phyloP scores from a whole-genome alignment of 2,113 vertebrate species.

The Eupsittula cactorum region DNA sequence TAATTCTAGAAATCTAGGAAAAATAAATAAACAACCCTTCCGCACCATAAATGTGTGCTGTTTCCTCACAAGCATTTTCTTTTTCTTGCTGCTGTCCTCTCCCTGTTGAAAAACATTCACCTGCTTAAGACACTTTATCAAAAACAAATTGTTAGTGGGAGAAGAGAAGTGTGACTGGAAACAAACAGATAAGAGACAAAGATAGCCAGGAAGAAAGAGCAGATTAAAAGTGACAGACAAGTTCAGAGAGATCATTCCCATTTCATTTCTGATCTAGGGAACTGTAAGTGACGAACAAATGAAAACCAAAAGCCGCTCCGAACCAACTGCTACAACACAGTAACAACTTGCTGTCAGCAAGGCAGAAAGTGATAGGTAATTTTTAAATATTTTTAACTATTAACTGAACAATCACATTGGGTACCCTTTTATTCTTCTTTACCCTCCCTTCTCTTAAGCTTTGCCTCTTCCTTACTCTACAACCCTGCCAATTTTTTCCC shows the following conservation, averaged over 20 bases:
- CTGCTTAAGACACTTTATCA: conserved; percentile 13
- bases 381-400: neutral
- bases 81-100: neutral
- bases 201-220: neutral
- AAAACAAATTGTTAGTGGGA: neutral
- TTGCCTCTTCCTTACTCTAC: neutral
- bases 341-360: neutral
- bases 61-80: neutral
- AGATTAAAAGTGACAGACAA: conserved; percentile 2
- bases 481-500: neutral
- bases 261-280: conserved; percentile 43
- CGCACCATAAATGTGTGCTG: neutral
- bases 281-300: neutral
- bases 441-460: neutral
- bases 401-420: neutral
- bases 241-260: conserved; percentile 13
- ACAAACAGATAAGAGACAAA: neutral
- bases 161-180: conserved; percentile 10
- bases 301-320: neutral
- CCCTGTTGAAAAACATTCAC: neutral
- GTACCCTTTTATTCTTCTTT: neutral
- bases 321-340: neutral
- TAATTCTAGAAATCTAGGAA: neutral
- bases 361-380: neutral
- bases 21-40: neutral